A percentile compares a stretch with the other conserved stretches of the same genome.
Evolutionary conservation across 2,888 invertebrate species (phyloP).

Genomic region (Lepidocyrtoides sp.): DNA sequence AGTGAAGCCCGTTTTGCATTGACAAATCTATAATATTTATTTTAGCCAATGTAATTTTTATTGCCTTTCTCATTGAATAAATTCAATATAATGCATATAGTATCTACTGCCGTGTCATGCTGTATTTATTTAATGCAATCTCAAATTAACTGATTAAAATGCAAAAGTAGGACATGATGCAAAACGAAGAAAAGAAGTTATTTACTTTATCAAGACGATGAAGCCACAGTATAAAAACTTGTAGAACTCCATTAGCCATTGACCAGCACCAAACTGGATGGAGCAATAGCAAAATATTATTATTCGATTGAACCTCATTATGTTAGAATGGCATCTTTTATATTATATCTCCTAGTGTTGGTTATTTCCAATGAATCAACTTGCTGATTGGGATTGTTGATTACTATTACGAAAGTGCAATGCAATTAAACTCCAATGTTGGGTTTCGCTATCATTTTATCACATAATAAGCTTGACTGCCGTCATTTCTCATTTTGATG

Average conservation of each 20-base stretch:
- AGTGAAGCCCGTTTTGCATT: no score
- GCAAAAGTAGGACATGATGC: neutral
- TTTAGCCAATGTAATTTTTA: no score
- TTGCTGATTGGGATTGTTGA: neutral
- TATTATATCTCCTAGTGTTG: no score
- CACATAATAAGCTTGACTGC: neutral
- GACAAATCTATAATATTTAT: no score
- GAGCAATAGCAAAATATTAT: no score
- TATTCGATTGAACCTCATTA: no score
- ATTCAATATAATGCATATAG: no score
- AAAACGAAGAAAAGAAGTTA: neutral
- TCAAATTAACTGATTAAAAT: neutral
- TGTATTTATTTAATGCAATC: neutral
- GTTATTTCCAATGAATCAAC: neutral
- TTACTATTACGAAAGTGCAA: neutral
- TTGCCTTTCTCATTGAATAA: no score
- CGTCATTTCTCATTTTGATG: neutral
- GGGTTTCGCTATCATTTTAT: neutral
- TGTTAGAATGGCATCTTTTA: no score
- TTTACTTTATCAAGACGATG: neutral
- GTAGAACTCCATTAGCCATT: neutral
- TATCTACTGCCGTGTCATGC: no score
- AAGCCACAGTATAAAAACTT: neutral
- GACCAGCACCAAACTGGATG: neutral
- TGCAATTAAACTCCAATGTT: neutral